These are phyloP conservation scores for Conus canariensis DNA, from an alignment of 2,888 invertebrate genomes.

Conservation along the genomic window DNA sequence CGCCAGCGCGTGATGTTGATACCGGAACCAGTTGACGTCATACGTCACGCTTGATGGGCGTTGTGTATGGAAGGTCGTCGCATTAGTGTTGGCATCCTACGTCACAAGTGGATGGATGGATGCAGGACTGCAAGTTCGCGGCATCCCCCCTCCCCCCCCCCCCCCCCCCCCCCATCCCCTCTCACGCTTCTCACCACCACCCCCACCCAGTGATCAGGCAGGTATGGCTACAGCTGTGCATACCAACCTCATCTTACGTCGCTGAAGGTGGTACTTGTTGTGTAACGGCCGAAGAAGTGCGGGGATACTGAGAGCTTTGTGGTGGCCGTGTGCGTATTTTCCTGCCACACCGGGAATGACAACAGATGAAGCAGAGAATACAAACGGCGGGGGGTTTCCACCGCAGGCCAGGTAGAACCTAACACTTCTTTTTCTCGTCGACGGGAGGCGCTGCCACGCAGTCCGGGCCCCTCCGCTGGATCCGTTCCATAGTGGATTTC, in stretches of 20 bases:
- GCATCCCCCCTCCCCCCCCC: too few species aligned
- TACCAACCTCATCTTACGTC: too few species aligned
- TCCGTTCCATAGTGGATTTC: too few species aligned
- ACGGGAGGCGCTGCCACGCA: too few species aligned
- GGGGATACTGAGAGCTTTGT: background rate
- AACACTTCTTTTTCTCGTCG: background rate
- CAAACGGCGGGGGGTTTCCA: background rate
- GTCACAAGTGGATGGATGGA: background rate
- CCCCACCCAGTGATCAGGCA: background rate
- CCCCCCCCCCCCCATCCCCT: too few species aligned
- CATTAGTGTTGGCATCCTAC: background rate
- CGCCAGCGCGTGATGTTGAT: background rate
- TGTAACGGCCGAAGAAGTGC: background rate
- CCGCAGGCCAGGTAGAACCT: background rate
- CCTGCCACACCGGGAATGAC: constrained; percentile 3
- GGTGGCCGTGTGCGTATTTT: background rate
- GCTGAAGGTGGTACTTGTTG: background rate
- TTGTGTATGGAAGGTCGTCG: background rate
- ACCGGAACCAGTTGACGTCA: background rate
- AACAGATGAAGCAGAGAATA: background rate
- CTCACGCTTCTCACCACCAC: too few species aligned
- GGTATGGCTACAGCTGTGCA: too few species aligned
- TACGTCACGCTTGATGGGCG: background rate
- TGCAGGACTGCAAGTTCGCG: background rate
- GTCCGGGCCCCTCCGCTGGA: too few species aligned